Percentiles rank a stretch among this genome's conserved stretches.
phyloP scores from a whole-genome alignment of 2,888 invertebrate genomes.

The Reticulitermes lucifugus region DNA sequence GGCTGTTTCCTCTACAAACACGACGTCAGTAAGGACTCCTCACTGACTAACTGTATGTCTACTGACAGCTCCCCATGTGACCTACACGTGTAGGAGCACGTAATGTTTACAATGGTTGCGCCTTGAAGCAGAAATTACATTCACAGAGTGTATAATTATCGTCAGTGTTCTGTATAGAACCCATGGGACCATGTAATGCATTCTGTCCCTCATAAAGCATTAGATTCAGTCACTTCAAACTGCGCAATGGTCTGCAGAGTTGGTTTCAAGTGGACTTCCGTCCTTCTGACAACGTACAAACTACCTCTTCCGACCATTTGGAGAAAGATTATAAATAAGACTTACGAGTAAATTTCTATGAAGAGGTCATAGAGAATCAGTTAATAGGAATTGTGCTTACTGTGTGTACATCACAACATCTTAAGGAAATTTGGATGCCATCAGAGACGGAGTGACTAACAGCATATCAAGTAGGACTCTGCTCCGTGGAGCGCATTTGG shows the following conservation, averaged over 20 bases:
- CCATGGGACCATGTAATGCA: slow-evolving; percentile 12
- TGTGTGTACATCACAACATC: no score
- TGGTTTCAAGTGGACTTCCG: neutral
- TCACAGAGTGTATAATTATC: slow-evolving; percentile 9
- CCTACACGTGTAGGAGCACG: neutral
- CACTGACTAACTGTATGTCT: neutral
- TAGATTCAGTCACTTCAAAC: neutral
- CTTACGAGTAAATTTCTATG: no score
- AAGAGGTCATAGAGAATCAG: no score
- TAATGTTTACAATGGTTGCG: slow-evolving; percentile 11
- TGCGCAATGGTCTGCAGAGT: neutral
- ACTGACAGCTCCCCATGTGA: neutral
- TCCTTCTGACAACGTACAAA: no score
- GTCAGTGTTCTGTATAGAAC: neutral
- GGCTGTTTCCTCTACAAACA: neutral
- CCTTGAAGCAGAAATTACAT: slow-evolving; percentile 20
- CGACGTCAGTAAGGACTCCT: neutral
- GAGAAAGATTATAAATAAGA: no score
- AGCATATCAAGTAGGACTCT: no score
- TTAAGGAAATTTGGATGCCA: no score
- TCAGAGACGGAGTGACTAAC: no score
- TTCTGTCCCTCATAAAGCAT: neutral
- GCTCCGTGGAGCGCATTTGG: no score
- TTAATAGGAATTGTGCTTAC: no score
- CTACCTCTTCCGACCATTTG: no score